Base-by-base conservation (phyloP, 2,797 vertebrate species). In the Valencia hispanica region DNA sequence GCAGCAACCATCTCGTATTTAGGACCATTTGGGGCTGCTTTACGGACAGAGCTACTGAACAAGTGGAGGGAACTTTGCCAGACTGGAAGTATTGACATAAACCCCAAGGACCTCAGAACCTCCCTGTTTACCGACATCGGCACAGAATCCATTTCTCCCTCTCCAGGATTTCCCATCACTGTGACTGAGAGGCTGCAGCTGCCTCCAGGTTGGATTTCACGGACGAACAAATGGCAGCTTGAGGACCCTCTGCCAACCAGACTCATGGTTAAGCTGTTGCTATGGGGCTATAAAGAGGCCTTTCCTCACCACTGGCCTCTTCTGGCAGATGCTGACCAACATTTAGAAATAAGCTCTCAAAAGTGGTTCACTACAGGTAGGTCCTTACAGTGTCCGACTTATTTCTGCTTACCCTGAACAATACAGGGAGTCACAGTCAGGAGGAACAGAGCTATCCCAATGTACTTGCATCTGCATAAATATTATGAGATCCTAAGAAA, bases 31-130 rank as follows among this genome's bases (percentile, higher is more conserved):
- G 86, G 89, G 6, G 81, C 95, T 9, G 57, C 76, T 1, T 55
- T 92, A 18, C 95, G 95, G 20, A 78, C 85, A 39, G 94, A 96
- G 72, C 87, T 98, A 2, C 75, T 96, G n/a, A 82, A 79, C 68
- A 97, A 96, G 84, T 98, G 97, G 97, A 92, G 84, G 78, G 84
- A 86, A 3, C 65, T 96, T 8, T 96, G 95, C 59, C 79, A 81
- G 10, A 95, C 94, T 27, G 93, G 90, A 66, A 86, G 51, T 61
- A 93, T 96, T 17, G 18, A 88, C 10, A 68, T 88, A 27, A 90
- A 91, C 59, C 95, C 93, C 0, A 84, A 91, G 12, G 96, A 96
- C 72, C 87, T 94, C 39, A 87, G 91, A 69, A 77, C 72, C 45
- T 84, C 91, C 1, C 55, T 93, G 63, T 86, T 92, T 43, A 57